Percentiles rank a stretch among this genome's conserved stretches.
Conservation (phyloP, 2,888 invertebrate species). For the Hypsopygia costalis region DNA sequence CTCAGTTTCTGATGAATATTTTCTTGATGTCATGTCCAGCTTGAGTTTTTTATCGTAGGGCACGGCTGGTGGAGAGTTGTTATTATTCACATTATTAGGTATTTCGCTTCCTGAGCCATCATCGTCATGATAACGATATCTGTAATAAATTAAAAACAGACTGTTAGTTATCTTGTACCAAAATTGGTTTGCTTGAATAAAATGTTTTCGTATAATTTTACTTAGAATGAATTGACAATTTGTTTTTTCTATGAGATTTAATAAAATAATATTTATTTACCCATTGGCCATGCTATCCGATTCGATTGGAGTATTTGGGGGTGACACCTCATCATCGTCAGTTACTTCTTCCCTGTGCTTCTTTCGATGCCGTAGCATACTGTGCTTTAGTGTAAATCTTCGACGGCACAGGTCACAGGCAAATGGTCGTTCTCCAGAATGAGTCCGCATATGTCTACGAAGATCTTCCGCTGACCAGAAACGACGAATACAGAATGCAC, state of each 20-base stretch:
- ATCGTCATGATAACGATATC: constrained; percentile 68
- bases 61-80: constrained; percentile 77
- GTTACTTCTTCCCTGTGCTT: constrained; percentile 86
- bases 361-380: constrained; percentile 95
- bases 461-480: constrained; percentile 98
- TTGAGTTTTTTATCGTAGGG: constrained; percentile 79
- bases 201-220: too few species aligned
- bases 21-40: constrained; percentile 68
- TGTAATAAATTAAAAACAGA: constrained; percentile 23
- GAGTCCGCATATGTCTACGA: constrained; percentile 95
- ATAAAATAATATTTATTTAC: constrained; percentile 32
- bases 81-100: constrained; percentile 74
- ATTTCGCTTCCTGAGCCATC: constrained; percentile 70
- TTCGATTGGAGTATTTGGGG: constrained; percentile 65
- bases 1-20: constrained; percentile 71
- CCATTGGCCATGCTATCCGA: constrained; percentile 59
- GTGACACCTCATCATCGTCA: constrained; percentile 75
- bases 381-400: constrained; percentile 95
- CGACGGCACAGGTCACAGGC: constrained; percentile 94
- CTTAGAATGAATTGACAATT: background rate
- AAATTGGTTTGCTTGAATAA: too few species aligned
- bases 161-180: too few species aligned
- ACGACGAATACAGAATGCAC: constrained; percentile 95
- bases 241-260: too few species aligned
- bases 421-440: constrained; percentile 95